phyloP scores from a whole-genome alignment of 2,888 invertebrate genomes.

The Brassicogethes aeneus region DNA sequence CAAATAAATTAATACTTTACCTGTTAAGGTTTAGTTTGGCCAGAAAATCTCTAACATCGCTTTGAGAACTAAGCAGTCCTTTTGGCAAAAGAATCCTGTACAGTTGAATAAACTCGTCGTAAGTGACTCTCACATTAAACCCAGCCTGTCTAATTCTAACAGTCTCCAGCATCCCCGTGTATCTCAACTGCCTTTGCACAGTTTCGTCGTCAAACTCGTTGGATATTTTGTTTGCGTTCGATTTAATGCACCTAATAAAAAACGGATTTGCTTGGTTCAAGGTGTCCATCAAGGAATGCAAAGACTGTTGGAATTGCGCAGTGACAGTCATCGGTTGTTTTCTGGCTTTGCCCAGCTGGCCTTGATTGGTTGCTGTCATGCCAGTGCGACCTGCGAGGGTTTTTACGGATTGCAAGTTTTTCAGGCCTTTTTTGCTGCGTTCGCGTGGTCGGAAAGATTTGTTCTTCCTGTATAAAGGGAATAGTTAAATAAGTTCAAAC shows the following conservation, averaged over 20 bases:
- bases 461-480: conserved; percentile 66
- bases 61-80: conserved; percentile 75
- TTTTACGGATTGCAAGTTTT: conserved; percentile 87
- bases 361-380: conserved; percentile 46
- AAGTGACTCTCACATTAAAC: conserved; percentile 87
- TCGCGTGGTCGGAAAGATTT: conserved; percentile 85
- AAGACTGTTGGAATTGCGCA: conserved; percentile 89
- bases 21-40: conserved; percentile 73
- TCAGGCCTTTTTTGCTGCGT: conserved; percentile 76
- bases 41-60: conserved; percentile 78
- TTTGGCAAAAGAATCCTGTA: conserved; percentile 86
- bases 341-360: conserved; percentile 53
- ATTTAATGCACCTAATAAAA: conserved; percentile 89
- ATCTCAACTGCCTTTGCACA: conserved; percentile 81
- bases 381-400: conserved; percentile 72
- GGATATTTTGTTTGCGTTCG: conserved; percentile 83
- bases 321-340: conserved; percentile 90
- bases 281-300: conserved; percentile 88
- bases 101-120: conserved; percentile 89
- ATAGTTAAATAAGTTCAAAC: too few relatives aligned
- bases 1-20: too few relatives aligned
- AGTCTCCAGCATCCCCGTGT: conserved; percentile 96
- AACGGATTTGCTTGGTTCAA: conserved; percentile 82
- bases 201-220: conserved; percentile 91
- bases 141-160: conserved; percentile 91